Evolutionary conservation across 2,113 vertebrate genomes (phyloP).

Genomic region (Capreolus pygargus): DNA sequence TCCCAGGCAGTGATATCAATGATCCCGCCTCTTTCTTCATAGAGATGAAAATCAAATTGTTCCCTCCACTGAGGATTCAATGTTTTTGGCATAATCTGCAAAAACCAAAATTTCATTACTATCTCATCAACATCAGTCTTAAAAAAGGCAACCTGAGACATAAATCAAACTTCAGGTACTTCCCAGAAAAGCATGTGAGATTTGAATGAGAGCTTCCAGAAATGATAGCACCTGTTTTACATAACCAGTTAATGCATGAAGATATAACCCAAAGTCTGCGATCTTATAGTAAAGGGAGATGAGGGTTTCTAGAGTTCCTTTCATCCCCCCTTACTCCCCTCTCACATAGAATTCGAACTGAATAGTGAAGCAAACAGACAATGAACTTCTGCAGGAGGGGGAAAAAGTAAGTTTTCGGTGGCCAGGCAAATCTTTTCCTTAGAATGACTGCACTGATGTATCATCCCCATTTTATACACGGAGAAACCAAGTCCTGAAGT

Average conservation of each 20-base stretch:
- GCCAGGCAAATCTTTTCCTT: neutral
- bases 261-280: neutral
- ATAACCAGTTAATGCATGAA: neutral
- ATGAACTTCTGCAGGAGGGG: neutral
- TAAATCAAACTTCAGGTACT: constrained; percentile 31
- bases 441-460: neutral
- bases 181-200: neutral
- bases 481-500: neutral
- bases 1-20: constrained; percentile 98
- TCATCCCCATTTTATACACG: neutral
- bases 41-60: constrained; percentile 98
- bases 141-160: neutral
- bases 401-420: neutral
- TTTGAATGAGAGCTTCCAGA: constrained; percentile 13
- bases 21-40: constrained; percentile 93
- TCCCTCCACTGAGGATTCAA: constrained; percentile 98
- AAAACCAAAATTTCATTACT: constrained; percentile 50
- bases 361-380: neutral
- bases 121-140: neutral
- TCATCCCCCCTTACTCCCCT: neutral
- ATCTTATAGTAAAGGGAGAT: neutral
- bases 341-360: neutral
- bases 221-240: neutral
- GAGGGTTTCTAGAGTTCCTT: neutral
- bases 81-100: constrained; percentile 93